phyloP scores from a whole-genome alignment of 2,113 vertebrate genomes.

The Toxotes chatareus region DNA sequence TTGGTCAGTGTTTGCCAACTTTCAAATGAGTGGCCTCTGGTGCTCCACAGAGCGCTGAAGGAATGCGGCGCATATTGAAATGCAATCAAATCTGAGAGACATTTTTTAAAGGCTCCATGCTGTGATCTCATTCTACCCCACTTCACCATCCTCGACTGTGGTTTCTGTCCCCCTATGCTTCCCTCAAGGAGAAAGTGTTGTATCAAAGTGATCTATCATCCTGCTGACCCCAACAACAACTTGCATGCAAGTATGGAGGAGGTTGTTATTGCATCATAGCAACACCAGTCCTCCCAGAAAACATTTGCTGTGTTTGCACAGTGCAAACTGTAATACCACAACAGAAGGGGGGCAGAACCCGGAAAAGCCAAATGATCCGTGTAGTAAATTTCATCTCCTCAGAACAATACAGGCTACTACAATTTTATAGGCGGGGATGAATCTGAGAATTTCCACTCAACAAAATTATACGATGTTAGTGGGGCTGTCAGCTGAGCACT shows the following conservation, averaged over 20 bases:
- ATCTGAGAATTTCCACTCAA: conserved; percentile 62
- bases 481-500: conserved; percentile 45
- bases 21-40: conserved; percentile 47
- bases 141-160: conserved; percentile 59
- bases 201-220: conserved; percentile 59
- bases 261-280: conserved; percentile 56
- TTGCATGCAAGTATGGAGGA: conserved; percentile 48
- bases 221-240: conserved; percentile 52
- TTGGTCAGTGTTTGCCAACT: conserved; percentile 52
- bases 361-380: conserved; percentile 60
- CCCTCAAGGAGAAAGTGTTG: conserved; percentile 37
- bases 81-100: conserved; percentile 71
- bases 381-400: conserved; percentile 62
- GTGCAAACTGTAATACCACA: conserved; percentile 60
- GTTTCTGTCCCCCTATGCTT: conserved; percentile 62
- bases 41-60: conserved; percentile 40
- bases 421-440: conserved; percentile 64
- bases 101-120: conserved; percentile 69
- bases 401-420: conserved; percentile 43
- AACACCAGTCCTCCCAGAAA: conserved; percentile 58
- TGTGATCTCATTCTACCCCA: conserved; percentile 71
- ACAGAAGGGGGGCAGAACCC: conserved; percentile 3
- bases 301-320: conserved; percentile 45
- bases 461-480: conserved; percentile 72
- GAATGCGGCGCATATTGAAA: conserved; percentile 72